phyloP scores from a whole-genome alignment of 2,113 vertebrate genomes.

The Petrocephalus zakoni region DNA sequence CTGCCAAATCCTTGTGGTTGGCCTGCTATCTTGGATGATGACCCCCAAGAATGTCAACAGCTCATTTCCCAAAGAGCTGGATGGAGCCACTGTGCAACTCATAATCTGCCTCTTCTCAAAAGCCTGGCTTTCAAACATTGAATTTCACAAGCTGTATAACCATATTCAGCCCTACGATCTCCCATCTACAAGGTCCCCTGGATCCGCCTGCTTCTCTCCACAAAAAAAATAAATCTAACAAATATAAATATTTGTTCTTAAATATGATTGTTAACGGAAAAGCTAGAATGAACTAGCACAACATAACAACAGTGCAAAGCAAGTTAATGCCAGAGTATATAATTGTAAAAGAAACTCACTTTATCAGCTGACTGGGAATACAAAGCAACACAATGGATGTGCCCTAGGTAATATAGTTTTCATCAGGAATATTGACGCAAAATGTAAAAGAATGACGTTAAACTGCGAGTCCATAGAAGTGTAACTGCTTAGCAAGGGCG shows the following conservation, averaged over 20 bases:
- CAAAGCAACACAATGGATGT: not conserved
- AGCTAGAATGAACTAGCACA: not conserved
- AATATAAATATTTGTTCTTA: not conserved
- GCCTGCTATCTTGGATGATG: slow-evolving; percentile 75
- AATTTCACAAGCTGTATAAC: slow-evolving; percentile 70
- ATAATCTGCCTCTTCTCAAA: slow-evolving; percentile 73
- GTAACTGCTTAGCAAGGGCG: not conserved
- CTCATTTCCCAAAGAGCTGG: slow-evolving; percentile 77
- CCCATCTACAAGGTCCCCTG: slow-evolving; percentile 29
- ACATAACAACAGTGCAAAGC: not conserved
- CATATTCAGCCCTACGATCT: slow-evolving; percentile 43
- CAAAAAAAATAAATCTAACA: not conserved
- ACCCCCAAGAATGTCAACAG: slow-evolving; percentile 90
- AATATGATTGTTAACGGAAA: not conserved
- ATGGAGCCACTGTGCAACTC: slow-evolving; percentile 58
- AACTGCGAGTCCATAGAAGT: not conserved
- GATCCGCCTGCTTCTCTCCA: not conserved
- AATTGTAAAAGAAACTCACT: not conserved
- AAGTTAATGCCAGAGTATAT: not conserved
- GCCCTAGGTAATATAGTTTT: not conserved
- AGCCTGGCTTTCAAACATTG: slow-evolving; percentile 68
- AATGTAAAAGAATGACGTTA: not conserved
- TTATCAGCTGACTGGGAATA: not conserved
- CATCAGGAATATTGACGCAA: not conserved
- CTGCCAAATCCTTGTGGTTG: slow-evolving; percentile 78